These are phyloP conservation scores for Chamaedrilus cognettii DNA, from an alignment of 2,888 invertebrate genomes.

Conservation along the genomic window DNA sequence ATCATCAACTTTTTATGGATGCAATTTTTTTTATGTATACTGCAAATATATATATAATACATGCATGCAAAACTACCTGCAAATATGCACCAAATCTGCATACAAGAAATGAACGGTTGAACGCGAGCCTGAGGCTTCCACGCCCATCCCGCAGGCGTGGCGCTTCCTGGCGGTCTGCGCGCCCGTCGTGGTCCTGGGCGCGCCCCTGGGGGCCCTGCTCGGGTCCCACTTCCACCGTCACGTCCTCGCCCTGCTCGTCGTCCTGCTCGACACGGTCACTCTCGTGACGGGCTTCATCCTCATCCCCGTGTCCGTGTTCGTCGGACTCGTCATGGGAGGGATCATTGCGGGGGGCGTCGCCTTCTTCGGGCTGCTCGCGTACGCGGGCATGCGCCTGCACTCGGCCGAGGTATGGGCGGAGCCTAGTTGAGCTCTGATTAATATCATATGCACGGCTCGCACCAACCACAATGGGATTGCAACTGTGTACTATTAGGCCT, in stretches of 20 bases:
- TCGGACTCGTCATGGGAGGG: conserved; percentile 19
- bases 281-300: conserved; percentile 32
- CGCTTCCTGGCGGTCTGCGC: conserved; percentile 39
- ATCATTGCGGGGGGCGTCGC: conserved; percentile 23
- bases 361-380: conserved; percentile 24
- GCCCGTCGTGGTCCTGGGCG: conserved; percentile 38
- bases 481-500: no score
- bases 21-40: no score
- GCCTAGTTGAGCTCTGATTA: no score
- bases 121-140: no score
- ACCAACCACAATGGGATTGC: no score
- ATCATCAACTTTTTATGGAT: no score
- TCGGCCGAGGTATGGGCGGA: not conserved
- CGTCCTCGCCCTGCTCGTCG: conserved; percentile 41
- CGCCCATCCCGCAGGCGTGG: no score
- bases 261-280: conserved; percentile 36
- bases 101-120: no score
- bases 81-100: no score
- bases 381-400: conserved; percentile 16
- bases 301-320: conserved; percentile 24
- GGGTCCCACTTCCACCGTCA: conserved; percentile 43
- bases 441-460: no score
- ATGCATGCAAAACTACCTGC: no score
- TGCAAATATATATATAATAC: no score
- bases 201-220: conserved; percentile 42